A percentile compares a stretch with the other conserved stretches of the same genome.
Conservation (phyloP, 1,140 invertebrate species). For the Macrostomum lignano region DNA sequence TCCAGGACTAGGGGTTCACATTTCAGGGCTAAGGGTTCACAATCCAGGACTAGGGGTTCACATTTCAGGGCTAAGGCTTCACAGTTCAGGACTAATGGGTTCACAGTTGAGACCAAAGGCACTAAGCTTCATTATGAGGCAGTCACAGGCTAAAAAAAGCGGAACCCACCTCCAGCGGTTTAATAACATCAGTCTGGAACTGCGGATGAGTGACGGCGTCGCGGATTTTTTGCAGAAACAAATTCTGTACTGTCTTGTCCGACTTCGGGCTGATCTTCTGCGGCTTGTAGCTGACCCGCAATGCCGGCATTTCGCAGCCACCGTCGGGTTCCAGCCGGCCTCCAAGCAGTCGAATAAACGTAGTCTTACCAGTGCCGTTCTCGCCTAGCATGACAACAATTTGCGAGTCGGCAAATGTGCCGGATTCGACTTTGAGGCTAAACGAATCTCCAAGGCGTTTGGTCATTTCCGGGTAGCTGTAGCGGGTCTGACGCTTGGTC, state of each 20-base stretch:
- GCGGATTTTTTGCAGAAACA: constrained; percentile 77
- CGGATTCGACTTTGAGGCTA: constrained; percentile 44
- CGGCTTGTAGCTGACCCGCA: constrained; percentile 96
- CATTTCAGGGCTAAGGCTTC: too few species aligned
- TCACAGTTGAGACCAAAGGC: too few species aligned
- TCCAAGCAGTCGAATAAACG: constrained; percentile 88
- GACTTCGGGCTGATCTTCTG: constrained; percentile 97
- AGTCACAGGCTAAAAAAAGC: too few species aligned
- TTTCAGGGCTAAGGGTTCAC: too few species aligned
- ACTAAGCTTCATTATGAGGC: too few species aligned
- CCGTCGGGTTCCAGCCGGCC: constrained; percentile 69
- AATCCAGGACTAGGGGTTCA: too few species aligned
- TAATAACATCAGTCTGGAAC: constrained; percentile 96
- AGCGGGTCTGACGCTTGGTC: constrained; percentile 74
- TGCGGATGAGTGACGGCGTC: constrained; percentile 86
- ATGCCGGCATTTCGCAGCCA: constrained; percentile 33
- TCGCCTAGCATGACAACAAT: constrained; percentile 91
- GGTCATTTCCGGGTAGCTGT: constrained; percentile 56
- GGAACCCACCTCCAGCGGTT: constrained; percentile 39
- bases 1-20: too few species aligned
- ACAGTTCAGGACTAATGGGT: too few species aligned
- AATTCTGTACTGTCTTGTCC: constrained; percentile 56
- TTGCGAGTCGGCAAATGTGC: constrained; percentile 95
- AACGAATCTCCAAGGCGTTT: constrained; percentile 48
- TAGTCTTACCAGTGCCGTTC: constrained; percentile 97